Conservation (phyloP, 2,888 invertebrate species). For the Oasisia sp. region DNA sequence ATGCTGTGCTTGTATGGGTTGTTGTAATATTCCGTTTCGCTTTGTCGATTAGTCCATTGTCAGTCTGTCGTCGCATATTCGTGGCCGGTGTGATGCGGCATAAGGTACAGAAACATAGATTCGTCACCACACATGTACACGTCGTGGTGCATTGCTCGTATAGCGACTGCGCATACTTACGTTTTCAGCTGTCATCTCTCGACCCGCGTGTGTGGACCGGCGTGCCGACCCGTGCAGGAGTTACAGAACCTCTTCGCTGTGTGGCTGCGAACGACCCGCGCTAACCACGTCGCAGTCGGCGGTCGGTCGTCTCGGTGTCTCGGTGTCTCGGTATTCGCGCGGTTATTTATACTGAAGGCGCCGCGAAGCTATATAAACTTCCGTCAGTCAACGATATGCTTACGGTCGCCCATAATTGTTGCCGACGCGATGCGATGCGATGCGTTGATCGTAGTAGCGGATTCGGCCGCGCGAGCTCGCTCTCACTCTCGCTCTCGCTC, state of each 20-base stretch:
- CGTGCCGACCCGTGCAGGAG: neutral
- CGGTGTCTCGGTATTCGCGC: neutral
- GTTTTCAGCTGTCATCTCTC: neutral
- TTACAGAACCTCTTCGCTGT: neutral
- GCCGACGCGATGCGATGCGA: neutral
- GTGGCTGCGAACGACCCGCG: neutral
- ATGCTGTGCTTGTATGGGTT: neutral
- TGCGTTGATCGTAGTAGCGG: neutral
- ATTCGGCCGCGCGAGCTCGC: neutral
- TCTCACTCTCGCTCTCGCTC: neutral
- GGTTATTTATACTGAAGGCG: constrained; percentile 12
- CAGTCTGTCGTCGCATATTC: neutral
- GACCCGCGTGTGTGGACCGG: neutral
- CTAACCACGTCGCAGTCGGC: neutral
- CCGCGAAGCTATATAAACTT: constrained; percentile 17
- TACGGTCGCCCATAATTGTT: neutral
- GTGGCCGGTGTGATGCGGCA: neutral
- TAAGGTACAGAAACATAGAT: neutral
- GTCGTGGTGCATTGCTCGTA: neutral
- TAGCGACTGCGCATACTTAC: neutral
- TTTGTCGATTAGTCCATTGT: neutral
- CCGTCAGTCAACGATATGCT: neutral
- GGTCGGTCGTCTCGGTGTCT: neutral
- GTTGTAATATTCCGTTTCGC: neutral
- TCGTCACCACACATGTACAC: neutral